Percentiles rank a stretch among this genome's conserved stretches.
phyloP scores from a whole-genome alignment of 2,113 vertebrate species.

The Plestiodon gilberti region DNA sequence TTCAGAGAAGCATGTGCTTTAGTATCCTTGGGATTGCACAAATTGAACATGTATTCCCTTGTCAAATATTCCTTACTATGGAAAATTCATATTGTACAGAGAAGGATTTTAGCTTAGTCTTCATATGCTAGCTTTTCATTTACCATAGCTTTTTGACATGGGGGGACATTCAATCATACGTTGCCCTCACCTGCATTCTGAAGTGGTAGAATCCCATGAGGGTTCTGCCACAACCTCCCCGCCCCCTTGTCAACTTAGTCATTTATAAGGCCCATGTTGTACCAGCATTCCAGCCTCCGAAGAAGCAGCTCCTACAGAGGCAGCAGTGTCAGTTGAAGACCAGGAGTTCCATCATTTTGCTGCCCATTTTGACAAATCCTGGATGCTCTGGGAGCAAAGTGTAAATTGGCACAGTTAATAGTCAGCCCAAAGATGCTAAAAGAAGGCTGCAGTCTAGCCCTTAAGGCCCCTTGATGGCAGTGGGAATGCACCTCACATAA shows the following conservation, averaged over 20 bases:
- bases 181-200: not conserved
- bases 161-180: not conserved
- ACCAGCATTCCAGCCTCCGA: too few relatives aligned
- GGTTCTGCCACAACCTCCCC: not conserved
- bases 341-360: not conserved
- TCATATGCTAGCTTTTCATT: not conserved
- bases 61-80: not conserved
- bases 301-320: too few relatives aligned
- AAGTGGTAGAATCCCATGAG: not conserved
- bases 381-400: not conserved
- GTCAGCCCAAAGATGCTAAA: not conserved
- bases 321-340: not conserved
- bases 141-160: not conserved
- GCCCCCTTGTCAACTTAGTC: too few relatives aligned
- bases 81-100: too few relatives aligned
- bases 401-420: not conserved
- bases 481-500: not conserved
- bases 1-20: not conserved
- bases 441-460: not conserved
- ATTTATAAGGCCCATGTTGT: too few relatives aligned
- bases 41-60: not conserved
- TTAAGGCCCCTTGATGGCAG: not conserved
- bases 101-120: not conserved
- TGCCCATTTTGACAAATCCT: not conserved
- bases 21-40: not conserved